Evolutionary conservation across 2,888 invertebrate genomes (phyloP), one percentile per base, ranked within the genome.

Genomic region (Lathronympha strigana): DNA sequence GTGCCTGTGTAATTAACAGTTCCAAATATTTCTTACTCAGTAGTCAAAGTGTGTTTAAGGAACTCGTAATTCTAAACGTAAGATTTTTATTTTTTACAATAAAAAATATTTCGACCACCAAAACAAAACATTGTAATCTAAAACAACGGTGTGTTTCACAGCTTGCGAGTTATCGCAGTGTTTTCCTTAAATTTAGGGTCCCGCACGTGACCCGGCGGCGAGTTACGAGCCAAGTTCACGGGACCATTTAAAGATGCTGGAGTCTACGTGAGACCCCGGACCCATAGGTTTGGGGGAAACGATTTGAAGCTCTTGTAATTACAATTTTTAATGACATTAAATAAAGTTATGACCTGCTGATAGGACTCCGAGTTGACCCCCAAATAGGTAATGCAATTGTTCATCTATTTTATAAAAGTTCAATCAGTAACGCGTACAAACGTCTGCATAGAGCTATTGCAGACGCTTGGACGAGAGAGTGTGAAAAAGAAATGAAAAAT

Each of bases 171-270:
- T 87, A 86, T 84, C 78, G 77, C 80, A 81, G 82, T 86, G 86
- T 88, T 88, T 87, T 86, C 86, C 86, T 84, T 86, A 87, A 87
- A 88, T 87, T 87, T 87, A 84, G 86, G 84, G 80, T 80, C 77
- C 78, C 76, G 67, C 55, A 68, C 68, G 66, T 68, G 68, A 61
- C 66, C 67, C 55, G 51, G 40, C 61, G 58, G 28, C 50, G 55
- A 66, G 40, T 61, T 67, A 67, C 67, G 63, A 61, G 55, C 38
- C 66, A 66, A 66, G 55, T 66, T 68, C 57, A 61, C 55, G 55
- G 61, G 61, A 66, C 55, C 61, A 61, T 57, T 67, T 64, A 53
- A 64, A 64, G 64, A 49, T 40, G 51, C 49, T 45, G 47, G 47
- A 47, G 51, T 60, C 36, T 49, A 63, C 55, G 55, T 63, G 62